Base-by-base conservation (phyloP, 2,113 vertebrate species). In the Chaetodon trifascialis region DNA sequence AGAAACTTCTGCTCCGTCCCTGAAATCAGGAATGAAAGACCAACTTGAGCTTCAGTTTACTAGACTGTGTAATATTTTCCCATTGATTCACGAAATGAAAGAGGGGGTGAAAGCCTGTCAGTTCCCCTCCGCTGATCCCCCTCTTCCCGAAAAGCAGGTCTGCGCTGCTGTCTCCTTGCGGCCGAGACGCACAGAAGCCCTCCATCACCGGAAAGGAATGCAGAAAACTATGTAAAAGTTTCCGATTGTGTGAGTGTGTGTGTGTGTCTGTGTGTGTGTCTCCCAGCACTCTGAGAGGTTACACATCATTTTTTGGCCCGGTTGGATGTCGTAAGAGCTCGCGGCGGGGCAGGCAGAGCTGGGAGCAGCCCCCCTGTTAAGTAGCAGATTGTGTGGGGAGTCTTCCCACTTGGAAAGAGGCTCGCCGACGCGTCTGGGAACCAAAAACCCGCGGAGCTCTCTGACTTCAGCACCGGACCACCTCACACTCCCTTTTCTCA, bases 311-410 rank as follows among this genome's bases (percentile, higher is more conserved):
- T 82, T 93, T 90, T 79, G 95, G 95, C 94, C 42, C 95, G 93
- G 88, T 95, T 85, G 93, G 92, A 94, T 97, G 97, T 96, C 96
- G 96, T 97, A 95, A 97, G 94, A 93, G 95, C 91, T 95, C 90
- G 88, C 93, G 93, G 94, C 93, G 95, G 96, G 95, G 95, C 94
- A 93, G 88, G 90, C 95, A 92, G 95, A 91, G 86, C 80, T 89
- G 95, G 96, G 97, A 96, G 92, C 97, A 95, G 95, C 97, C 97
- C 92, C 96, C 97, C 96, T 95, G 94, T 98, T 99, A 98, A 99
- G 97, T 94, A 97, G 96, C 97, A 91, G 95, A 91, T 92, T 89
- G 95, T 90, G 94, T 91, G 92, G 94, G 78, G 96, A 94, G 89
- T 94, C 95, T 94, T 95, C 95, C 94, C 97, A 98, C 96, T 99